Evolutionary conservation across 2,888 invertebrate species (phyloP).

Genomic region (Volucella inflata): DNA sequence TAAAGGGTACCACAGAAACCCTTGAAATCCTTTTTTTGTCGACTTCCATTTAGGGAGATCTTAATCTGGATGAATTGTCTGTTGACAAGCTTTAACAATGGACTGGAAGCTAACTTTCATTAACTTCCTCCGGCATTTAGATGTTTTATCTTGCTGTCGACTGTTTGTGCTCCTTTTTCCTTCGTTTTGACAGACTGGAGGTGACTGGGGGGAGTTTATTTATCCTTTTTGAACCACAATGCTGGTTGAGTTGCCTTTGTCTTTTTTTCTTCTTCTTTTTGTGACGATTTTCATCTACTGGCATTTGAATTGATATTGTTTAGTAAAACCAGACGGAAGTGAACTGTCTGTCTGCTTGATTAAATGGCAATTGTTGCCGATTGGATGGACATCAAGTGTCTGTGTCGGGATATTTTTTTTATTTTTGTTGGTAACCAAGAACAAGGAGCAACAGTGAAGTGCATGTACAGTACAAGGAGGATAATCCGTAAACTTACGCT

Average conservation of each 20-base stretch:
- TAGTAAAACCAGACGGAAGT: conserved; percentile 44
- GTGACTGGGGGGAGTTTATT: conserved; percentile 26
- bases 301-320: conserved; percentile 10
- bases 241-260: conserved; percentile 12
- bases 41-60: conserved; percentile 48
- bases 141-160: conserved; percentile 63
- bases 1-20: conserved; percentile 24
- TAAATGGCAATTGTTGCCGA: conserved; percentile 46
- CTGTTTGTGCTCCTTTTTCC: conserved; percentile 28
- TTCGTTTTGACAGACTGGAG: conserved; percentile 52
- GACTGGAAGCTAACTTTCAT: conserved; percentile 54
- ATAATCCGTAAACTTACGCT: too few species aligned
- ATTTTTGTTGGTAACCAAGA: not conserved
- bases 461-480: too few species aligned
- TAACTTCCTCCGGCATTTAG: conserved; percentile 63
- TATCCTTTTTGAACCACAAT: conserved; percentile 36
- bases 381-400: conserved; percentile 19
- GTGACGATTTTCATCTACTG: not conserved
- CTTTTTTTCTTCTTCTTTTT: not conserved
- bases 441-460: too few species aligned
- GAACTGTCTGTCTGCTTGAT: conserved; percentile 42
- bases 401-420: not conserved
- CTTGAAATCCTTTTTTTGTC: conserved; percentile 54
- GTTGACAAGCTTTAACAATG: conserved; percentile 65
- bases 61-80: conserved; percentile 69